Base-by-base conservation (phyloP, 2,888 invertebrate genomes). In the Xestia c-nigrum region DNA sequence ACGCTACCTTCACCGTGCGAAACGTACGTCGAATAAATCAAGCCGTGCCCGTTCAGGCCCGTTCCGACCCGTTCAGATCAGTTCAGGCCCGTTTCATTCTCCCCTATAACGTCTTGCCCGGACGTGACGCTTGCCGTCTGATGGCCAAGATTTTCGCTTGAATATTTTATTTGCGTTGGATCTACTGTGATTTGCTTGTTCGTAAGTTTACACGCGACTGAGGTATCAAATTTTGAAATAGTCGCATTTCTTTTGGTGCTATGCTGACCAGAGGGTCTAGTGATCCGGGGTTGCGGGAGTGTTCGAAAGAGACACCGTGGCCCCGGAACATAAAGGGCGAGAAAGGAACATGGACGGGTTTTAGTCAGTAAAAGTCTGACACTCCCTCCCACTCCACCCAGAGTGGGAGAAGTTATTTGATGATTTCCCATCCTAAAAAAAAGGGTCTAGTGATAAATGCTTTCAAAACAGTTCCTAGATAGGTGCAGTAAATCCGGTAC, bases 1-100 rank as follows among this genome's bases (percentile, higher is more conserved):
- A 89, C 89, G 90, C 87, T 91, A 92, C 92, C 92, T 92, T 91
- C 90, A 87, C 86, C 85, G 91, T 89, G 88, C 89, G 88, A 84
- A 81, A 88, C 90, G 93, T 91, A 90, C 91, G 76, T 85, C 90
- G 90, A 89, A 94, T 94, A 94, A 94, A 94, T 95, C 94, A 94
- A 90, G 88, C 87, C 87, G 89, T 81, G 89, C 80, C 87, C 85
- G 89, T 87, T 88, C 85, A 86, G 86, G 77, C 87, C 88, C 85
- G 91, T 90, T 47, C 73, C 43, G 55, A 40, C 19, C 24, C 46
- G 61, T 61, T 61, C 61, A 50, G 40, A 65, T 66, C 88, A 85
- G 91, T 91, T 91, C 85, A 85, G 87, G 80, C 88, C 89, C 86
- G 90, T 91, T 92, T 91, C 89, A 90, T 89, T 91, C 90, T 86